A percentile compares a stretch with the other conserved stretches of the same genome.
Evolutionary conservation across 2,113 vertebrate genomes (phyloP).

Genomic region (Kobus ellipsiprymnus): DNA sequence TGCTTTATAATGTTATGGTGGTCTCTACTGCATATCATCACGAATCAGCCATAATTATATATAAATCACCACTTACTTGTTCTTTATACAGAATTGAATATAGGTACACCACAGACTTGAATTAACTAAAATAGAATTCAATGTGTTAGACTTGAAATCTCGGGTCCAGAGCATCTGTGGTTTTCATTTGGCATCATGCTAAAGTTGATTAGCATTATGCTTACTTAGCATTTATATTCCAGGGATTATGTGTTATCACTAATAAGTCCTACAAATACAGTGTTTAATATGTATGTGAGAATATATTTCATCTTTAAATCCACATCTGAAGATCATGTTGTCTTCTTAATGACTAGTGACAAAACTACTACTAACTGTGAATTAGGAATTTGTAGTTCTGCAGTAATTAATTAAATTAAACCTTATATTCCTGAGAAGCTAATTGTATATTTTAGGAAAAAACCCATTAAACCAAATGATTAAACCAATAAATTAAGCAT

Average conservation of each 20-base stretch:
- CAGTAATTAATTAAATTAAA: background rate
- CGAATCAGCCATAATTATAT: background rate
- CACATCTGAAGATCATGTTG: background rate
- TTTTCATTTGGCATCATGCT: background rate
- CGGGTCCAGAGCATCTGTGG: background rate
- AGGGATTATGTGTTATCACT: background rate
- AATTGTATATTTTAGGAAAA: background rate
- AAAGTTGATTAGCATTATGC: background rate
- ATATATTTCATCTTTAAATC: background rate
- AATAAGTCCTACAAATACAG: background rate
- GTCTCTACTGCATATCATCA: background rate
- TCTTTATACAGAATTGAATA: background rate
- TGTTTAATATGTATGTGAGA: background rate
- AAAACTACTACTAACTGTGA: background rate
- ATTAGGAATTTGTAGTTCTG: background rate
- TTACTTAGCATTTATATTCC: background rate
- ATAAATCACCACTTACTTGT: background rate
- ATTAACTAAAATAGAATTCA: background rate
- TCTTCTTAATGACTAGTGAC: background rate
- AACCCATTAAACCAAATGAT: background rate
- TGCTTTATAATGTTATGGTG: background rate
- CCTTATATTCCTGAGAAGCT: background rate
- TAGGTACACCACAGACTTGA: background rate
- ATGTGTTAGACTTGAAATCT: background rate
- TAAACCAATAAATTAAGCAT: background rate